A percentile compares a stretch with the other conserved stretches of the same genome.
Conservation (phyloP, 2,113 vertebrate genomes). For the Eulemur macaco region DNA sequence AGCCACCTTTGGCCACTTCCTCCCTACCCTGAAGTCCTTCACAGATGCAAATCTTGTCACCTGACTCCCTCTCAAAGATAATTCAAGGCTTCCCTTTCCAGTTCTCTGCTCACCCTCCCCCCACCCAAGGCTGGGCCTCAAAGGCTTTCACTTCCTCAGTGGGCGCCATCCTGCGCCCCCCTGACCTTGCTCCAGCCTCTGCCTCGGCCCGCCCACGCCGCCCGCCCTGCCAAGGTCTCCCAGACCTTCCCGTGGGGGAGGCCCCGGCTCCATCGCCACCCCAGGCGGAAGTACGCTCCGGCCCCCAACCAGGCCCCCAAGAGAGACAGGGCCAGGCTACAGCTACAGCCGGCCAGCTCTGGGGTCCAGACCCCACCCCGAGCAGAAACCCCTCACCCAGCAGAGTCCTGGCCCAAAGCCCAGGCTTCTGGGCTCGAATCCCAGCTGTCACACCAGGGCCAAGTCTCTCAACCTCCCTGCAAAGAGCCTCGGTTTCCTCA, state of each 20-base stretch:
- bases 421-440: background rate
- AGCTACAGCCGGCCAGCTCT: background rate
- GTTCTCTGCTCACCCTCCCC: background rate
- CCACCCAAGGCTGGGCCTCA: background rate
- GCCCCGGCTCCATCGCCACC: background rate
- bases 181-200: background rate
- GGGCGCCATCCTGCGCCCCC: background rate
- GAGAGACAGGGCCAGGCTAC: background rate
- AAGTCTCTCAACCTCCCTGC: background rate
- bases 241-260: background rate
- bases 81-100: background rate
- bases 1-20: background rate
- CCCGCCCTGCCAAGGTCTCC: rapidly evolving
- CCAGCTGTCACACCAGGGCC: background rate
- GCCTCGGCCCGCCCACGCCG: background rate
- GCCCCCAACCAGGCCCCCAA: background rate
- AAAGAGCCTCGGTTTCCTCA: background rate
- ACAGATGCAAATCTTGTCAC: background rate
- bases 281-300: rapidly evolving
- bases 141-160: constrained; percentile 16
- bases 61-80: background rate
- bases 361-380: background rate
- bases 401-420: background rate
- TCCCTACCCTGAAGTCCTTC: background rate
- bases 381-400: background rate